Conservation (phyloP, 2,797 vertebrate species). For the Balearica regulorum region DNA sequence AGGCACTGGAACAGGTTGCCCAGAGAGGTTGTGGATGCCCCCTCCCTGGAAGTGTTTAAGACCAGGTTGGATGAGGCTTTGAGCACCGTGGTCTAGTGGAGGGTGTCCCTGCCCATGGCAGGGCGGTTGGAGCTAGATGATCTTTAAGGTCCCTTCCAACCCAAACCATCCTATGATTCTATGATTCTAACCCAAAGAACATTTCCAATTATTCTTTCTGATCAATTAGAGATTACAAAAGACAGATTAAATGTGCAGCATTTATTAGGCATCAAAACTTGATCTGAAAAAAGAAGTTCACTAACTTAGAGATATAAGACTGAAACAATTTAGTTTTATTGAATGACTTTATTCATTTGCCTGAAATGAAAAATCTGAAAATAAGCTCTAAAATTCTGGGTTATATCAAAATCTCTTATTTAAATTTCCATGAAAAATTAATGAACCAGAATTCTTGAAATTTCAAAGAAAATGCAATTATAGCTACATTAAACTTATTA, state of each 20-base stretch:
- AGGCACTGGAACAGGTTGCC: no score
- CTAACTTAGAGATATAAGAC: background rate
- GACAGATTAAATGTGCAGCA: background rate
- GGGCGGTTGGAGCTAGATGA: no score
- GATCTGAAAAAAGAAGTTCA: background rate
- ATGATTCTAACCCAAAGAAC: background rate
- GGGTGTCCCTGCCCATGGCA: no score
- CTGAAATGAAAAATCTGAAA: background rate
- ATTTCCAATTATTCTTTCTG: background rate
- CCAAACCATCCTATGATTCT: no score
- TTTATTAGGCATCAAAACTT: background rate
- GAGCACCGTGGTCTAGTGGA: no score
- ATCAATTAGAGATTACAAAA: background rate
- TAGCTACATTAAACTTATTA: background rate
- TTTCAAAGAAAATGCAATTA: background rate
- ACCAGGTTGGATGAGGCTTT: no score
- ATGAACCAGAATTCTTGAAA: background rate
- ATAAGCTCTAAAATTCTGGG: background rate
- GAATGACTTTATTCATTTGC: rapidly evolving
- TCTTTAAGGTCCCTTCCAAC: no score
- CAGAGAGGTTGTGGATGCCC: no score
- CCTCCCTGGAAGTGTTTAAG: no score
- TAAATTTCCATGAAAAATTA: background rate
- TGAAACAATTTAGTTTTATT: background rate
- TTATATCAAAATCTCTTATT: background rate